Base-by-base conservation (phyloP, 2,113 vertebrate species). In the Aleadryas rufinucha region DNA sequence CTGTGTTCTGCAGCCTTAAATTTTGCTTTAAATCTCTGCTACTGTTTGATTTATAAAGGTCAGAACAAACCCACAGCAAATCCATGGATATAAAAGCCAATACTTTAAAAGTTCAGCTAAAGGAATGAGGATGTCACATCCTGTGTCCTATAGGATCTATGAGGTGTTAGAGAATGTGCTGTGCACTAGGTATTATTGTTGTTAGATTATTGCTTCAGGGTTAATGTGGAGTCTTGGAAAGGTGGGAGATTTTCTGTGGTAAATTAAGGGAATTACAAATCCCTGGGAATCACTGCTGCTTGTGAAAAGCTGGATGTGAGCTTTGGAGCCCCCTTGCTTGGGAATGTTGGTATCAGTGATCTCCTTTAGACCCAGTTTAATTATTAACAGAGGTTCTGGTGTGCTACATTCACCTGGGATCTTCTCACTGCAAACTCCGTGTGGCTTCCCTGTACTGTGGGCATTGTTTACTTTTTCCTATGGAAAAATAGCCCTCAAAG, bases 71-170 rank as follows among this genome's bases (percentile, higher is more conserved):
- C 9, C 8, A 2, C 10, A 28, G 7, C 47, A 75, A 89, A 37
- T 3, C 5, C 28, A 21, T 30, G 41, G 19, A 47, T n/a, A 39
- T 49, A 10, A 0, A 12, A 22, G 16, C 6, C 45, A n/a, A 6
- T 49, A 2, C 14, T 49, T 83, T 5, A 30, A 8, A 42, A 52
- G 9, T 22, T 9, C 23, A 41, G n/a, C 24, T 56, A 11, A 39
- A 70, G 39, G 31, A 44, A 37, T 8, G 37, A n/a, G 26, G 66
- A n/a, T 76, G 30, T 31, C 57, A 80, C 35, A 30, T 69, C n/a
- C 30, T 8, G 0, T 66, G 47, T 71, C 31, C 16, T 24, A 0
- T 37, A 16, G 27, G 53, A 42, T 37, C 4, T 21, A 4, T 11
- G 52, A 72, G 37, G 5, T 7, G 3, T 44, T 60, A 22, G 31